These are phyloP conservation scores for Acanthopleura granulata DNA, from an alignment of 2,888 invertebrate genomes.

Conservation along the genomic window DNA sequence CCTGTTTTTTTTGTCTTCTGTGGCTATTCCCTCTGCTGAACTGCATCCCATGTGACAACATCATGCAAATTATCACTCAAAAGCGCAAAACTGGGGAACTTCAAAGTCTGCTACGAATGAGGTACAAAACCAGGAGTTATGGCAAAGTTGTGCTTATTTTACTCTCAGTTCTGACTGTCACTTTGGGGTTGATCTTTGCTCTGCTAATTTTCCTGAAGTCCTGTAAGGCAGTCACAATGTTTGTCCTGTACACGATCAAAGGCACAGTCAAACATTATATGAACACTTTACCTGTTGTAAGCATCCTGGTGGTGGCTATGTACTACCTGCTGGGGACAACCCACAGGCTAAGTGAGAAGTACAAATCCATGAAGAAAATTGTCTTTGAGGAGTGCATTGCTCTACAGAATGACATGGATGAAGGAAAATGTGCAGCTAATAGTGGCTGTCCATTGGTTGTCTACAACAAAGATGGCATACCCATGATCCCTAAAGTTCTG, in stretches of 20 bases:
- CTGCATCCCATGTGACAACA: constrained; percentile 21
- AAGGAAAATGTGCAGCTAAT: background rate
- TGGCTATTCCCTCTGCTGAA: constrained; percentile 19
- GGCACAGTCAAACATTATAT: constrained; percentile 20
- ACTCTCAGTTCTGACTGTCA: background rate
- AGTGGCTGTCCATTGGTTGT: background rate
- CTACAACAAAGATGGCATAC: constrained; percentile 21
- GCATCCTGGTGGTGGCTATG: constrained; percentile 11
- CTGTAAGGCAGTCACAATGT: constrained; percentile 18
- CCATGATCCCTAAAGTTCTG: constrained; percentile 17
- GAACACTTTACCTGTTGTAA: constrained; percentile 17
- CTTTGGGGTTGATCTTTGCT: constrained; percentile 21
- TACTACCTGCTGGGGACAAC: constrained; percentile 20
- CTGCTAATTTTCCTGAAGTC: constrained; percentile 20
- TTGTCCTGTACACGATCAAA: constrained; percentile 24
- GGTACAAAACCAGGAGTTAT: constrained; percentile 14
- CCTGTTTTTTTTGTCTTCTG: constrained; percentile 13
- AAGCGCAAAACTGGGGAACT: constrained; percentile 9
- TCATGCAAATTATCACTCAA: background rate
- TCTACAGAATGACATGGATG: constrained; percentile 6
- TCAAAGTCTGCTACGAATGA: background rate
- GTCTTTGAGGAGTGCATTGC: constrained; percentile 19
- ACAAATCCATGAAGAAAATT: constrained; percentile 18
- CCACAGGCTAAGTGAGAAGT: constrained; percentile 9
- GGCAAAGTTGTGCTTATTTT: constrained; percentile 14